Evolutionary conservation across 1,140 invertebrate species (phyloP), one percentile per base, ranked within the genome.

Genomic region (Scaptomyza graminum): DNA sequence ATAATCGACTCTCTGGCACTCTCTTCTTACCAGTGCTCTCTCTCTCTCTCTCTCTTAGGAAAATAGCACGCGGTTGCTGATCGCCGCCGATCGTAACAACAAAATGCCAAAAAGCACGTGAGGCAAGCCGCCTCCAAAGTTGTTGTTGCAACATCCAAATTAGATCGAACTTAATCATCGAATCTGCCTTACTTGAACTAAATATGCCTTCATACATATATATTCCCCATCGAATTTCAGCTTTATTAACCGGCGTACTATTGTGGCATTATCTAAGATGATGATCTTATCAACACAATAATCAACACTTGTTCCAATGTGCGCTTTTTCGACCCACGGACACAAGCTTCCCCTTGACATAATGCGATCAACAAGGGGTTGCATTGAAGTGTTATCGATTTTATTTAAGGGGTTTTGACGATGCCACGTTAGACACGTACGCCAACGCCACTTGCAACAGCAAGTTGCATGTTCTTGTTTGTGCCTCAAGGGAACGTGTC

Each of bases 51-150:
- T n/a, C n/a, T 66, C 31, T 18, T 55, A 43, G 31, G 5, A 31
- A 44, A 28, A 56, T 44, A 66, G 68, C 68, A 71, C 68, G 68
- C 68, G 68, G 68, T 66, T 9, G 8, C 31, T 22, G 68, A 66
- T 71, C 62, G 68, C 59, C 7, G 8, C 31, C 31, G 68, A 66
- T 71, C 62, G 54, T 50, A 62, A 62, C 41, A 69, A 55, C 41
- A 69, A 62, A 69, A 62, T 62, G 59, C 41, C 66, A 69, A 69
- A 55, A 34, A 69, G 66, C 66, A 71, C 68, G 68, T 71, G 68
- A 71, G 62, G 66, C 47, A 59, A 70, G 47, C 39, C 12, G 62
- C 39, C 59, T 56, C 37, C 46, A 50, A 70, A 70, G 28, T 34
- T 25, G 52, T 64, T 64, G 37, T 37, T 37, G 37, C 60, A 56